Base-by-base conservation (phyloP, 2,888 invertebrate species). In the Aleiodes alternator region DNA sequence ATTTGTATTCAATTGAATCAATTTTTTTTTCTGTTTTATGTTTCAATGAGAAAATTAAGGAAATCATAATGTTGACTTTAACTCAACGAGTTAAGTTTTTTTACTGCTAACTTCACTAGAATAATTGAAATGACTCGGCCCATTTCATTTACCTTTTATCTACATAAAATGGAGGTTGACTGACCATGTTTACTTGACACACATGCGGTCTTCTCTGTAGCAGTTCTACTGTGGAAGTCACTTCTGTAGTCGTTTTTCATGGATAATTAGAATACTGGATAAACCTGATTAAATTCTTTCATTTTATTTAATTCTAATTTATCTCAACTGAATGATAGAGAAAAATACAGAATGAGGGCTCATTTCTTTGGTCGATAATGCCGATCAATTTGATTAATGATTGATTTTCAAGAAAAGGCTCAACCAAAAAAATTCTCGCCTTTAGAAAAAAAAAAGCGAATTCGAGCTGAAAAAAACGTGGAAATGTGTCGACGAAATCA, bases 141-240 rank as follows among this genome's bases (percentile, higher is more conserved):
- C 29, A 64, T 64, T 64, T 48, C 34, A 64, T 64, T 64, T 16
- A 43, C 64, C 34, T 48, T 14, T 64, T 43, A 11, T 43, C 48
- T 64, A 38, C 16, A 38, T 16, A n/a, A 64, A 43, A 64, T 64
- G 43, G 48, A 48, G 23, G 23, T 16, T 64, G 48, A 43, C 64
- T 48, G 61, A 48, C 43, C 43, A 43, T 64, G 64, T 64, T 64
- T 64, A 64, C 64, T 64, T 43, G 64, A 64, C 43, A 64, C 48
- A 64, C 64, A 64, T 64, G 64, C 23, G 64, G 48, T 43, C 23
- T 23, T 64, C 43, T 23, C 43, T n/a, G 16, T 11, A 2, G 16
- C 64, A 16, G 16, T 48, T 64, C 43, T 11, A 8, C 23, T 14
- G 8, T 16, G 6, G 6, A 2, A 16, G 5, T 16, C 55, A 55